Evolutionary conservation across 2,888 invertebrate genomes (phyloP).

Genomic region (Volucella zonaria): DNA sequence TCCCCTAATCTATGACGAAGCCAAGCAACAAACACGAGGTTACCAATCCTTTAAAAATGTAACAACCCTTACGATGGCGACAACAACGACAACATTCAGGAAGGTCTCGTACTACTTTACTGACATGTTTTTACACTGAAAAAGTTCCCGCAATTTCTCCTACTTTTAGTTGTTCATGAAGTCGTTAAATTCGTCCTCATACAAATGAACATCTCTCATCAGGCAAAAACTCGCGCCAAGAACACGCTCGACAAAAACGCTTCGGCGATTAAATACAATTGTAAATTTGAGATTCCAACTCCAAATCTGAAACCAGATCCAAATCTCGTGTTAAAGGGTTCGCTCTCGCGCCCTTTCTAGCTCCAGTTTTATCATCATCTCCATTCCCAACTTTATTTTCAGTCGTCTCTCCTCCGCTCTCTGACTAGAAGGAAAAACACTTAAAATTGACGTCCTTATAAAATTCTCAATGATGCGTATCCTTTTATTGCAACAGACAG

Average conservation of each 20-base stretch:
- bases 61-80: conserved; percentile 15
- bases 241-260: not conserved
- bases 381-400: too few species aligned
- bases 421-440: conserved; percentile 31
- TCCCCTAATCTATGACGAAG: conserved; percentile 8
- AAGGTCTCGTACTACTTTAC: conserved; percentile 40
- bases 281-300: conserved; percentile 34
- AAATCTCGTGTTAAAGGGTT: conserved; percentile 29
- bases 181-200: conserved; percentile 24
- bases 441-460: conserved; percentile 63
- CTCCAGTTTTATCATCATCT: not conserved
- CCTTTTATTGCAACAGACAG: conserved; percentile 69
- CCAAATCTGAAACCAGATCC: too few species aligned
- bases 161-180: conserved; percentile 6
- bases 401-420: not conserved
- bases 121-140: conserved; percentile 24
- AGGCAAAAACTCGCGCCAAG: not conserved
- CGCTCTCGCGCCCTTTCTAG: not conserved
- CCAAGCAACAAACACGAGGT: not conserved
- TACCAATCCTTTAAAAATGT: not conserved
- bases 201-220: conserved; percentile 24
- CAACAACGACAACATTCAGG: conserved; percentile 4
- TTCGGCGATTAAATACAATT: conserved; percentile 50
- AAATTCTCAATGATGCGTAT: conserved; percentile 60
- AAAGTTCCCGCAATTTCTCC: not conserved